phyloP scores from a whole-genome alignment of 2,797 vertebrate genomes.

The Malacoraja senta region DNA sequence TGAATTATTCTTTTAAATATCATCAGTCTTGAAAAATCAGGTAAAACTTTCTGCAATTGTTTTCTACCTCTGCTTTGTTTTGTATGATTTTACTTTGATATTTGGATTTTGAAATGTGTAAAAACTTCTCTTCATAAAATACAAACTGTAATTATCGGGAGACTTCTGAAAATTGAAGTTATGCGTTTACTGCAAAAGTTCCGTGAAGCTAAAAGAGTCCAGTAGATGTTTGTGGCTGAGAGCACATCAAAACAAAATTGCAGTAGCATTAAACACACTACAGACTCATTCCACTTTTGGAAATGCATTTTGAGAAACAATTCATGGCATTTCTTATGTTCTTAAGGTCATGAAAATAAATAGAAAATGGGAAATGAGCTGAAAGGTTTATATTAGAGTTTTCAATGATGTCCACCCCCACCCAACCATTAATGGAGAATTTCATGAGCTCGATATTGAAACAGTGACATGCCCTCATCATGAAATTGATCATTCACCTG shows the following conservation, averaged over 20 bases:
- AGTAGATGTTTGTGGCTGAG: background rate
- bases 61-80: background rate
- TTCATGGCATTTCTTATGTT: background rate
- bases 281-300: background rate
- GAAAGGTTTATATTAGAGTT: background rate
- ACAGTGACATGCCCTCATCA: background rate
- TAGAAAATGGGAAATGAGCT: conserved; percentile 13
- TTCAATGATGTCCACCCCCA: background rate
- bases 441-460: background rate
- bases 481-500: too few species aligned
- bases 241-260: background rate
- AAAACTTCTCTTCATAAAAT: background rate
- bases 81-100: background rate
- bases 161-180: background rate
- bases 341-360: background rate
- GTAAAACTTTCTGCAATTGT: background rate
- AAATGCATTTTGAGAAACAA: background rate
- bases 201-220: background rate
- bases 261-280: background rate
- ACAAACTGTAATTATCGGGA: background rate
- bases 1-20: background rate
- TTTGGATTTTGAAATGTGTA: background rate
- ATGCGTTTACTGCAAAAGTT: background rate
- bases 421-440: background rate
- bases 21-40: background rate